Percentiles rank a stretch among this genome's conserved stretches.
These are phyloP conservation scores for Mesorhabditis belari DNA, from an alignment of 2,888 invertebrate species.

Conservation along the genomic window DNA sequence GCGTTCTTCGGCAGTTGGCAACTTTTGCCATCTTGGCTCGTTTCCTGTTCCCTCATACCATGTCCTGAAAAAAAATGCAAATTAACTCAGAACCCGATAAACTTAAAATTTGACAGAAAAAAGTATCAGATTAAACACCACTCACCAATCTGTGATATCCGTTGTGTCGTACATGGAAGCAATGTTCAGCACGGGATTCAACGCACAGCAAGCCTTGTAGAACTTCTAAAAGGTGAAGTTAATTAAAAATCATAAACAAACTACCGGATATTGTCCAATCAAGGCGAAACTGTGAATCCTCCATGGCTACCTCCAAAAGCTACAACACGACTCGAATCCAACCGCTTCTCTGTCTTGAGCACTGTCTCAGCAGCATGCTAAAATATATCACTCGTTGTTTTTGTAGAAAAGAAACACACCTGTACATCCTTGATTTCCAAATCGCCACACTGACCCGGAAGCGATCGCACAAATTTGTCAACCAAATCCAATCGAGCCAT, in stretches of 20 bases:
- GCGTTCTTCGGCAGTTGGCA: conserved; percentile 24
- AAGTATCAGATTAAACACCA: too few species aligned
- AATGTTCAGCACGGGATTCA: conserved; percentile 78
- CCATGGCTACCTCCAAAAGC: conserved; percentile 83
- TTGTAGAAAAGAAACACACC: conserved; percentile 9
- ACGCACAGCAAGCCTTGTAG: conserved; percentile 68
- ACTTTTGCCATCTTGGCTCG: conserved; percentile 29
- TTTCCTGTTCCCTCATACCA: conserved; percentile 50
- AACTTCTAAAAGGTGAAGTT: conserved; percentile 52
- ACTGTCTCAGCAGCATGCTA: conserved; percentile 37
- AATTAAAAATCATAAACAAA: not conserved
- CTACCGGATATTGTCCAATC: conserved; percentile 70
- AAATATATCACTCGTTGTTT: not conserved
- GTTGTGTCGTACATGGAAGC: conserved; percentile 66
- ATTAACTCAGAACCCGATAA: too few species aligned
- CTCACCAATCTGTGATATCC: conserved; percentile 83
- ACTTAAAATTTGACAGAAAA: too few species aligned
- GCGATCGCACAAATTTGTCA: conserved; percentile 65
- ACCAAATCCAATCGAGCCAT: conserved; percentile 67
- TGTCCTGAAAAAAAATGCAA: conserved; percentile 38
- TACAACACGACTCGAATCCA: conserved; percentile 64
- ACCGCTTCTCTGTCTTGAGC: conserved; percentile 26
- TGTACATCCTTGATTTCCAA: conserved; percentile 70
- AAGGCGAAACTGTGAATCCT: conserved; percentile 78
- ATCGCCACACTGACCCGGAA: conserved; percentile 69